Percentiles rank a stretch among this genome's conserved stretches.
These are phyloP conservation scores for Harpegnathos saltator DNA, from an alignment of 1,140 invertebrate species.

Conservation along the genomic window DNA sequence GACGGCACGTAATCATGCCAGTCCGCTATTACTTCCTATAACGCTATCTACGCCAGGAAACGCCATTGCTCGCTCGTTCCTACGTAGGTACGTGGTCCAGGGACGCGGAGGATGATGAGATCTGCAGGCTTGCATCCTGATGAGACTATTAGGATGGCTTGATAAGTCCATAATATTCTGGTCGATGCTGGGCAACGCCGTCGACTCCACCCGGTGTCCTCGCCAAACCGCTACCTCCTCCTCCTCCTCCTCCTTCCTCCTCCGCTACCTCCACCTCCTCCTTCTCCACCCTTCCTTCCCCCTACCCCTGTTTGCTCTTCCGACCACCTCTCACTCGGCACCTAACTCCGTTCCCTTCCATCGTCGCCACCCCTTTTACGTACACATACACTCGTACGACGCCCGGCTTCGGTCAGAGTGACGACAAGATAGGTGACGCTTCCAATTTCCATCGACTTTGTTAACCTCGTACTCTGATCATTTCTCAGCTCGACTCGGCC, in stretches of 20 bases:
- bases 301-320: not conserved
- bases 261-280: conserved; percentile 45
- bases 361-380: conserved; percentile 62
- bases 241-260: conserved; percentile 36
- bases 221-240: conserved; percentile 69
- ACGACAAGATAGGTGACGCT: conserved; percentile 75
- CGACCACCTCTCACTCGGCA: conserved; percentile 14
- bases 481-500: conserved; percentile 69
- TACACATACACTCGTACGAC: conserved; percentile 57
- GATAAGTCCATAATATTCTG: conserved; percentile 85
- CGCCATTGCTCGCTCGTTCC: conserved; percentile 77
- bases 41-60: conserved; percentile 78
- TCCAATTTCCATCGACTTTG: conserved; percentile 76
- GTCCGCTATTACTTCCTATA: conserved; percentile 79
- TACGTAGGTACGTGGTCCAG: conserved; percentile 75
- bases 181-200: conserved; percentile 76
- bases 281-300: conserved; percentile 14
- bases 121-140: conserved; percentile 85
- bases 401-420: conserved; percentile 73
- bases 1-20: conserved; percentile 77
- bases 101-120: conserved; percentile 82
- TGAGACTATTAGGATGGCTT: conserved; percentile 85
- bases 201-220: conserved; percentile 80
- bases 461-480: conserved; percentile 73
- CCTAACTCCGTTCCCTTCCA: conserved; percentile 52